Percentiles rank a stretch among this genome's conserved stretches.
Conservation (phyloP, 1,140 invertebrate genomes). For the Drosophila ambigua region DNA sequence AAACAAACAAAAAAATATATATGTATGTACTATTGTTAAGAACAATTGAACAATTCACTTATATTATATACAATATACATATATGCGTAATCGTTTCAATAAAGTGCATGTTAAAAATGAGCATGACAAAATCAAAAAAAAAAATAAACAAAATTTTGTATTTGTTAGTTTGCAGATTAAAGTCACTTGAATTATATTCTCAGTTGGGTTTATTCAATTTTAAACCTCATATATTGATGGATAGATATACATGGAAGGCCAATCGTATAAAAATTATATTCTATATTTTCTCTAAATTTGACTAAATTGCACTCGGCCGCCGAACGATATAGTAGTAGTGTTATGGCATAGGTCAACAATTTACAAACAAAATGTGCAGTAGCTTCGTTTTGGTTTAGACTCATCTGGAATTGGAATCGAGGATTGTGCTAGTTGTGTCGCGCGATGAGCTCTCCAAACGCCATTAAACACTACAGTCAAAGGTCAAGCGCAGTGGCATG, state of each 20-base stretch:
- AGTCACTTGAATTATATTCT: constrained; percentile 3
- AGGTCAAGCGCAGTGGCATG: not conserved
- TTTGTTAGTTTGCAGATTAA: not conserved
- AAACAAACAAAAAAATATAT: constrained; percentile 37
- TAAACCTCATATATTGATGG: constrained; percentile 22
- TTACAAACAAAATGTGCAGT: not conserved
- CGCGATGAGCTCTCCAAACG: not conserved
- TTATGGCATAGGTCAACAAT: constrained; percentile 4
- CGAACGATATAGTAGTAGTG: constrained; percentile 17
- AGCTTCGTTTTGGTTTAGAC: constrained; percentile 21
- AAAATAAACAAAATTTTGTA: not conserved
- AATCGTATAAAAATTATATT: constrained; percentile 35
- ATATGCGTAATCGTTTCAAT: constrained; percentile 60
- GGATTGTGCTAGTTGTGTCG: not conserved
- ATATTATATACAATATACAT: constrained; percentile 56
- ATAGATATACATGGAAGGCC: constrained; percentile 9
- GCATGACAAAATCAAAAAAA: constrained; percentile 55
- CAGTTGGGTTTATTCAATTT: constrained; percentile 8
- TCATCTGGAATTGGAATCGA: constrained; percentile 19
- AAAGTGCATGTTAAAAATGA: constrained; percentile 54
- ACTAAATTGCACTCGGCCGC: constrained; percentile 52
- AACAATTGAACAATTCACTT: constrained; percentile 27
- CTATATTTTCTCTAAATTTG: constrained; percentile 12
- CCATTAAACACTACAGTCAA: not conserved
- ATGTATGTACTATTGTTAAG: constrained; percentile 50